Percentiles rank a stretch among this genome's conserved stretches.
Conservation (phyloP, 2,888 invertebrate species). For the Polymixis flavicincta region DNA sequence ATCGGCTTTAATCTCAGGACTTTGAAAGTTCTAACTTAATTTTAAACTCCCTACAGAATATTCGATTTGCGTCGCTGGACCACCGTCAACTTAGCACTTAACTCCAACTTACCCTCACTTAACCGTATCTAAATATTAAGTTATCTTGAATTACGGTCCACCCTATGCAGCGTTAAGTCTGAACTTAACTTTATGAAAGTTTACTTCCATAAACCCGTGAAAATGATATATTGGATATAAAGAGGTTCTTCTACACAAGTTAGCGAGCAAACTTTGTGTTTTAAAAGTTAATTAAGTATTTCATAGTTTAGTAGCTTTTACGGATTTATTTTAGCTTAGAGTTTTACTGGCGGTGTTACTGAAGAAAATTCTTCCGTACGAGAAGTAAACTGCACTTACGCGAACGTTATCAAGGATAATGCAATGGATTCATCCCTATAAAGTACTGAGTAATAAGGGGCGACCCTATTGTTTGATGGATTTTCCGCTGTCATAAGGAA, state of each 20-base stretch:
- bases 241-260: conserved; percentile 46
- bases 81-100: conserved; percentile 80
- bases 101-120: conserved; percentile 82
- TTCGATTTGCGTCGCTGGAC: conserved; percentile 68
- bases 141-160: conserved; percentile 81
- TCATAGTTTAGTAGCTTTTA: conserved; percentile 35
- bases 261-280: conserved; percentile 37
- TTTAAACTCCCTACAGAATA: conserved; percentile 72
- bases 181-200: conserved; percentile 76
- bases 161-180: conserved; percentile 80
- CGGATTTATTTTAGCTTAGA: conserved; percentile 1
- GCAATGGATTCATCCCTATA: neutral
- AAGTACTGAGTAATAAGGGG: no score
- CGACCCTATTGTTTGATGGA: neutral
- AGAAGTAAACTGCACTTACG: neutral
- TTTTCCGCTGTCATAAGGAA: no score
- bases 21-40: conserved; percentile 66
- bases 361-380: neutral
- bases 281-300: conserved; percentile 54
- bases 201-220: conserved; percentile 76
- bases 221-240: conserved; percentile 76
- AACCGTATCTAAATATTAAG: conserved; percentile 83
- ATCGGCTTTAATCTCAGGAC: conserved; percentile 51
- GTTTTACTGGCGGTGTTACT: neutral
- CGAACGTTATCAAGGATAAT: neutral